Evolutionary conservation across 1,140 invertebrate genomes (phyloP), one percentile per base, ranked within the genome.

Genomic region (Rhyzopertha dominica): DNA sequence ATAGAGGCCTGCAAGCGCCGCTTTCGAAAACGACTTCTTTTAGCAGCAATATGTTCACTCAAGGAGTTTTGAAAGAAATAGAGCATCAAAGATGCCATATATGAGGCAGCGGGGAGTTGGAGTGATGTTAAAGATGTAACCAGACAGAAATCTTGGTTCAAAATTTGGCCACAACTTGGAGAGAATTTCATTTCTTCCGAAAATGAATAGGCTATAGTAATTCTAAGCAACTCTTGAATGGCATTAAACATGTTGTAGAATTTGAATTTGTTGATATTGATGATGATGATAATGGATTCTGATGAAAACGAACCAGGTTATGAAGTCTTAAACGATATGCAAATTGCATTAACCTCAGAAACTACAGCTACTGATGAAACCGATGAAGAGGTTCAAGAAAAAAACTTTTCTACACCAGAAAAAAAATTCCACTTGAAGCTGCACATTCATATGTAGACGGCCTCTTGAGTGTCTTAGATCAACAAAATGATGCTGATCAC

Each of bases 31-130:
- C n/a, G n/a, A n/a, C n/a, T n/a, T n/a, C n/a, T n/a, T n/a, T n/a
- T n/a, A n/a, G n/a, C n/a, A n/a, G n/a, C n/a, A n/a, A n/a, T n/a
- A n/a, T n/a, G n/a, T n/a, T n/a, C n/a, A n/a, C n/a, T n/a, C n/a
- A n/a, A n/a, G n/a, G n/a, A n/a, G n/a, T 38, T 38, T 14, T 10
- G 20, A 14, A 24, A 38, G 5, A 23, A 38, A 19, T 38, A 23
- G 35, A 23, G 12, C 35, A 38, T 38, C 20, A 38, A 23, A 38
- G 35, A 35, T 17, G 32, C 32, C 4, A 35, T 35, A 13, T 35
- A 35, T 16, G 32, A 14, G n/a, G 4, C 32, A 38, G 35, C 35
- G 10, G 20, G 25, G 20, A 38, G 35, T 24, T 38, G 22, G 35
- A 23, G 5, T 5, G 18, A 5, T 10, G 22, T 38, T 38, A 9